Percentiles rank a stretch among this genome's conserved stretches.
These are phyloP conservation scores for Nothocercus nigrocapillus DNA, from an alignment of 2,113 vertebrate species.

Conservation along the genomic window DNA sequence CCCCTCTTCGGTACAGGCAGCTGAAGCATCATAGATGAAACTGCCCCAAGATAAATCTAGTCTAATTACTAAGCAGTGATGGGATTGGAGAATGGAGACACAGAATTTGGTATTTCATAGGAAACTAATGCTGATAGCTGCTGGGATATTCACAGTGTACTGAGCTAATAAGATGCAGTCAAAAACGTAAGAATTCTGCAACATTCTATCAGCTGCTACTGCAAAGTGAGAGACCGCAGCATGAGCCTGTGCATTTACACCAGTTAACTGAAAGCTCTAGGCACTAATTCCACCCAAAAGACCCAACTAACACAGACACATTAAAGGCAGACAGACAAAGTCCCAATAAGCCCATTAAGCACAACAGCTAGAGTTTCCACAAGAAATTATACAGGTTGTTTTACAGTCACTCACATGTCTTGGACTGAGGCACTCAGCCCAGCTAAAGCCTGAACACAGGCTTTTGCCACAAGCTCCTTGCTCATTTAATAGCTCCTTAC, in stretches of 20 bases:
- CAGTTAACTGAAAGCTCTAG: conserved; percentile 41
- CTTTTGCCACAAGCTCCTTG: too few species aligned
- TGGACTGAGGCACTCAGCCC: background rate
- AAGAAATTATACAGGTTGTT: background rate
- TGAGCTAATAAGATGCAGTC: conserved; percentile 71
- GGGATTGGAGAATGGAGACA: background rate
- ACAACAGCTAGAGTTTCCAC: conserved; percentile 34
- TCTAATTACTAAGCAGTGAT: background rate
- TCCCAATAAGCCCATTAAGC: conserved; percentile 31
- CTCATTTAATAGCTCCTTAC: too few species aligned
- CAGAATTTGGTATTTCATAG: background rate
- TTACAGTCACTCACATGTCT: background rate
- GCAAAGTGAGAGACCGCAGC: conserved; percentile 55
- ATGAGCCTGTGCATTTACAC: conserved; percentile 53
- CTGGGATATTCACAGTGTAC: conserved; percentile 68
- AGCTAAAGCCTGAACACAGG: background rate
- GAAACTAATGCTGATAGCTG: conserved; percentile 64
- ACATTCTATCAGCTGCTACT: conserved; percentile 59
- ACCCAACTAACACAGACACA: conserved; percentile 42
- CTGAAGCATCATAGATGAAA: conserved; percentile 8
- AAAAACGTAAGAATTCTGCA: conserved; percentile 64
- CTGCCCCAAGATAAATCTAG: background rate
- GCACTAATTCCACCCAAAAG: conserved; percentile 52
- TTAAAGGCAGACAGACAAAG: conserved; percentile 42
- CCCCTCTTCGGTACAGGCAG: background rate